Conservation (phyloP, 2,888 invertebrate genomes). For the Agapostemon virescens region DNA sequence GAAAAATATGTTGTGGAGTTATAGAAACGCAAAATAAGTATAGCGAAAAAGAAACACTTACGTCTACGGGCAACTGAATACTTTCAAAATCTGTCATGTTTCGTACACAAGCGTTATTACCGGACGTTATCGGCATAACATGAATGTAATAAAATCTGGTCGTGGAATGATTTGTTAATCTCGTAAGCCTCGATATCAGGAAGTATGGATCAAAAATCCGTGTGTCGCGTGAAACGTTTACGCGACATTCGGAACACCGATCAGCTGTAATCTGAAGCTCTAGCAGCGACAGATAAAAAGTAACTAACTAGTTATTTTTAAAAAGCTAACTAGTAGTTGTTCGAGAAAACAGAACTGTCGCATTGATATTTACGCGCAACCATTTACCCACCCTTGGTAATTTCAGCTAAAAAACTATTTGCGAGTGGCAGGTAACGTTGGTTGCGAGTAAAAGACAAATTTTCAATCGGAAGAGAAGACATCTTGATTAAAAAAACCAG, state of each 20-base stretch:
- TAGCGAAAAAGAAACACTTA: slow-evolving; percentile 43
- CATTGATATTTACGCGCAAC: neutral
- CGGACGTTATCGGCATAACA: slow-evolving; percentile 54
- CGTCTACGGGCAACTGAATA: slow-evolving; percentile 68
- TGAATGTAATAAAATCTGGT: slow-evolving; percentile 6
- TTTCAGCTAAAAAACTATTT: neutral
- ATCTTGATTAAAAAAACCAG: neutral
- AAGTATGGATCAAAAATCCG: slow-evolving; percentile 17
- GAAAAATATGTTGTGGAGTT: neutral
- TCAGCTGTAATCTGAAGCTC: neutral
- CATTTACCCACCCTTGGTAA: neutral
- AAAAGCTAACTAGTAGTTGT: neutral
- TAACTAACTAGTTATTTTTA: slow-evolving; percentile 1
- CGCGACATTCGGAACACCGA: slow-evolving; percentile 20
- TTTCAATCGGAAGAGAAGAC: neutral
- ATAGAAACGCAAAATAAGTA: neutral
- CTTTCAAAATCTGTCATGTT: slow-evolving; percentile 56
- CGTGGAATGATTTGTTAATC: neutral
- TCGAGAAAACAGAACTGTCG: neutral
- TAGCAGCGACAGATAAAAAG: neutral
- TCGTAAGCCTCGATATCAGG: neutral
- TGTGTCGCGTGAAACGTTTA: slow-evolving; percentile 9
- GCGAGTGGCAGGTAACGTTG: neutral
- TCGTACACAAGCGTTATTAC: slow-evolving; percentile 42
- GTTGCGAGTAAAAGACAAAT: neutral